Evolutionary conservation across 2,113 vertebrate genomes (phyloP).

Genomic region (Trinectes maculatus): DNA sequence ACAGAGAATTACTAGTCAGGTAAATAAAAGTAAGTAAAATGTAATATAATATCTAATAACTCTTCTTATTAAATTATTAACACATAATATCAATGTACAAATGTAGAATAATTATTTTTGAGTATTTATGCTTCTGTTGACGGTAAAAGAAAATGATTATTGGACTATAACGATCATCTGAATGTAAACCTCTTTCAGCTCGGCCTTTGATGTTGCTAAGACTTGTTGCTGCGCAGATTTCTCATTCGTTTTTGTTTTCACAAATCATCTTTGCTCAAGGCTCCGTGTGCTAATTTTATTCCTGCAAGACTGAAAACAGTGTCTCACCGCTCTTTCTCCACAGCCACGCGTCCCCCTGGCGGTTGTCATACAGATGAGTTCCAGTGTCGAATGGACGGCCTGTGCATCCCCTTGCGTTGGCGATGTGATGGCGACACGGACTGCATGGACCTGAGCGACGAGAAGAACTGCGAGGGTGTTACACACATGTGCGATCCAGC

Average conservation of each 20-base stretch:
- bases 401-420: conserved; percentile 96
- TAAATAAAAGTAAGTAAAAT: too few species aligned
- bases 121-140: conserved; percentile 5
- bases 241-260: conserved; percentile 39
- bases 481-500: conserved; percentile 95
- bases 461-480: conserved; percentile 96
- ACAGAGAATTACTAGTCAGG: too few species aligned
- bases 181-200: conserved; percentile 13
- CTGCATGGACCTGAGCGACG: conserved; percentile 97
- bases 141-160: background rate
- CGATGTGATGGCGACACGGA: conserved; percentile 95
- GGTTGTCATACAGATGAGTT: conserved; percentile 95
- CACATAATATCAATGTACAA: background rate
- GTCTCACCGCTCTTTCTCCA: conserved; percentile 11
- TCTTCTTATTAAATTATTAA: background rate
- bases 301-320: background rate
- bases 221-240: conserved; percentile 27
- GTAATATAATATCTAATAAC: conserved; percentile 7
- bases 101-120: background rate
- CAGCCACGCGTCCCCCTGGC: conserved; percentile 92
- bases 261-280: conserved; percentile 19
- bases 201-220: conserved; percentile 12
- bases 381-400: conserved; percentile 92
- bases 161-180: background rate
- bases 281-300: conserved; percentile 24